A percentile compares a stretch with the other conserved stretches of the same genome.
phyloP scores from a whole-genome alignment of 2,888 invertebrate genomes.

The Tuta absoluta region DNA sequence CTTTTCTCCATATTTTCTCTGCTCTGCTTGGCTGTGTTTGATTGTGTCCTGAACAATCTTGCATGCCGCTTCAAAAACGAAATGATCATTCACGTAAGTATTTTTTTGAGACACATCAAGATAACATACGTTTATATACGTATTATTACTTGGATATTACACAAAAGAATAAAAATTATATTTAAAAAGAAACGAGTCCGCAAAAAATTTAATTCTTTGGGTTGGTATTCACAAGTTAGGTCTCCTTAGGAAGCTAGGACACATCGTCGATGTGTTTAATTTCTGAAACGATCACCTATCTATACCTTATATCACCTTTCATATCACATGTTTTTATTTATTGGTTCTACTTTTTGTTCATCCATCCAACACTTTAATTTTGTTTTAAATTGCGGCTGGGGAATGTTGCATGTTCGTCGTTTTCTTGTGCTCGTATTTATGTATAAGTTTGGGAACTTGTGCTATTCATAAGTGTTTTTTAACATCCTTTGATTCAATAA shows the following conservation, averaged over 20 bases:
- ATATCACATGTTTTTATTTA: constrained; percentile 59
- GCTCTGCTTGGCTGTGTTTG: constrained; percentile 92
- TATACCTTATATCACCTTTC: constrained; percentile 67
- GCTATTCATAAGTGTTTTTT: background rate
- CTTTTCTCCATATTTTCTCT: constrained; percentile 90
- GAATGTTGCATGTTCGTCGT: constrained; percentile 75
- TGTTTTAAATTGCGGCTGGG: constrained; percentile 77
- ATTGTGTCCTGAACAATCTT: constrained; percentile 89
- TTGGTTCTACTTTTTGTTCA: constrained; percentile 51
- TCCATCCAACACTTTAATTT: constrained; percentile 76
- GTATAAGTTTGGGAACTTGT: constrained; percentile 24
- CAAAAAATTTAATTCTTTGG: constrained; percentile 30
- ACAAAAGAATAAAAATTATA: constrained; percentile 11
- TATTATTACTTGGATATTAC: constrained; percentile 18
- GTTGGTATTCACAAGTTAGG: constrained; percentile 37
- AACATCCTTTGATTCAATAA: background rate
- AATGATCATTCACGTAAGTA: constrained; percentile 89
- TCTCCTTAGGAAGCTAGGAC: constrained; percentile 39
- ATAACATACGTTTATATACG: constrained; percentile 45
- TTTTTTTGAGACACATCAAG: constrained; percentile 81
- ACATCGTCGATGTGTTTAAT: constrained; percentile 41
- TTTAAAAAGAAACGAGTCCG: background rate
- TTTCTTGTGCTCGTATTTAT: constrained; percentile 49
- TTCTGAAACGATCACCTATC: constrained; percentile 53
- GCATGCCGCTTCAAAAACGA: constrained; percentile 89